Evolutionary conservation across 2,888 invertebrate species (phyloP), one percentile per base, ranked within the genome.

Genomic region (Heliconius hortense): DNA sequence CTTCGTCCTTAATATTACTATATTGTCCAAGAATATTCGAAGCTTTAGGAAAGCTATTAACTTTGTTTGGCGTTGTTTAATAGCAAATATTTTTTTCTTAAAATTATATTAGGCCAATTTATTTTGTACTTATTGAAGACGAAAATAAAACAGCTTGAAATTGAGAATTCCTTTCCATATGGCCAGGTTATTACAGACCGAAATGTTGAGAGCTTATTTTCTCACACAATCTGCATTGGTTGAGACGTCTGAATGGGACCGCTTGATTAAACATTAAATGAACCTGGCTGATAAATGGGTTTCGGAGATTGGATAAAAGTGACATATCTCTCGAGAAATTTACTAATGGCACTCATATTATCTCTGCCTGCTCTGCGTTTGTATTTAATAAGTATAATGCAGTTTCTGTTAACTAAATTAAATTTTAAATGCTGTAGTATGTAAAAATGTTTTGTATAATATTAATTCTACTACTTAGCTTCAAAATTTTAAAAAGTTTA

Each of bases 231-330:
- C 67, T 39, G 64, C 74, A 76, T 76, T 76, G 75, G 53, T 76
- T 62, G 48, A 69, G 74, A 77, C 73, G 43, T 72, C 73, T 76
- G 74, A 79, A 76, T 76, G 77, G 66, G 56, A 59, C 53, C 71
- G 68, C 48, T 72, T 74, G 72, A 78, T 76, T 77, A 70, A 76
- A 77, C 74, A 76, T 76, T 77, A 76, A 76, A 74, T 76, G 72
- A 74, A 76, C 63, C 73, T 48, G 71, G 60, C 43, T 62, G 72
- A 73, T 72, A 76, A 73, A 76, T 76, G 59, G 24, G 59, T 72
- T 59, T 76, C 67, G 28, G 67, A 68, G 67, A 77, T 75, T 56
- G 67, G 71, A 77, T 74, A 48, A 59, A 73, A 69, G 67, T 74
- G 68, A 77, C 67, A 75, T 21, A 68, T 72, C 48, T 43, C n/a